phyloP scores from a whole-genome alignment of 2,113 vertebrate genomes.

The Lamprologus tigripictilis region DNA sequence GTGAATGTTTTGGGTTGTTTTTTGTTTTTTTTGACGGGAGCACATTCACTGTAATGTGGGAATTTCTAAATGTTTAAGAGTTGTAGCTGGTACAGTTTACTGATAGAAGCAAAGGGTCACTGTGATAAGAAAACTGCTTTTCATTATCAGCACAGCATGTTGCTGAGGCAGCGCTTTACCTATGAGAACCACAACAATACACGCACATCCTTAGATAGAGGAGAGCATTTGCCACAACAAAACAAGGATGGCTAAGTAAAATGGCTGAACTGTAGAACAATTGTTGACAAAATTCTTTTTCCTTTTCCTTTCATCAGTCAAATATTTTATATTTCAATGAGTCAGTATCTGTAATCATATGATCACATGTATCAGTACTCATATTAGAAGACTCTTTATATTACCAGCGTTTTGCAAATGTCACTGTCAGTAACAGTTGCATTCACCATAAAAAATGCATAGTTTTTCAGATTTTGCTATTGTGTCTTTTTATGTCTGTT shows the following conservation, averaged over 20 bases:
- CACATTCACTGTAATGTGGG: neutral
- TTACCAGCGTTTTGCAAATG: neutral
- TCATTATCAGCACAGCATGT: constrained; percentile 5
- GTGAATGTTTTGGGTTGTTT: neutral
- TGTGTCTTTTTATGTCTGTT: neutral
- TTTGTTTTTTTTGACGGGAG: neutral
- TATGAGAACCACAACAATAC: neutral
- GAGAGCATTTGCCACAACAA: neutral
- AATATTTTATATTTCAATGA: neutral
- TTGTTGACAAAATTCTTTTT: neutral
- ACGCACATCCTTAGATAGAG: neutral
- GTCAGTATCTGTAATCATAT: neutral
- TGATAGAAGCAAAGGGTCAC: neutral
- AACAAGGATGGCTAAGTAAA: neutral
- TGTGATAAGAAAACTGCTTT: constrained; percentile 15
- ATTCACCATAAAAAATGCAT: neutral
- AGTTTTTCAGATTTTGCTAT: neutral
- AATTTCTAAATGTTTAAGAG: neutral
- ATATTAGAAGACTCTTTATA: neutral
- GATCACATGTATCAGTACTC: neutral
- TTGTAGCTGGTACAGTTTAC: neutral
- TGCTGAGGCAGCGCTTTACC: neutral
- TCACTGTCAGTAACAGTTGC: neutral
- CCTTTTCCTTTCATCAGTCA: neutral
- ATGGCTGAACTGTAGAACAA: neutral